Percentiles rank a stretch among this genome's conserved stretches.
These are phyloP conservation scores for Myotis brandtii DNA, from an alignment of 2,113 vertebrate genomes.

Conservation along the genomic window DNA sequence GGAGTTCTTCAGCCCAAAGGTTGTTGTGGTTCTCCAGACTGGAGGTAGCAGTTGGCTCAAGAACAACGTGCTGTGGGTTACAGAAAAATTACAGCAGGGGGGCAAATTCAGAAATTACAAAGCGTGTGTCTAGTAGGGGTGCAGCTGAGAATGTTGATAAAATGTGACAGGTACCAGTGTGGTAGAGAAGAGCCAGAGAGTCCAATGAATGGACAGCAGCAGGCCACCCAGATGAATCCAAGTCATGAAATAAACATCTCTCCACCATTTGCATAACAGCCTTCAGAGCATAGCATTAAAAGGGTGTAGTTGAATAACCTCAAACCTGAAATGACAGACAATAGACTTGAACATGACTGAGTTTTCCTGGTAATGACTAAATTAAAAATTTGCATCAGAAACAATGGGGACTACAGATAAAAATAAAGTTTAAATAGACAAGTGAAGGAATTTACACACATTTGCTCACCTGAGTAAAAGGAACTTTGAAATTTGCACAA, in stretches of 20 bases:
- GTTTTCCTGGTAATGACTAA: not conserved
- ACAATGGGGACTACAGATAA: not conserved
- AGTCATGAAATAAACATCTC: not conserved
- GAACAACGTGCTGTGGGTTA: not conserved
- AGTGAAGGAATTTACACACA: not conserved
- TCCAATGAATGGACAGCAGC: not conserved
- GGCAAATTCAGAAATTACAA: not conserved
- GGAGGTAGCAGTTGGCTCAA: not conserved
- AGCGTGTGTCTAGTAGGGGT: not conserved
- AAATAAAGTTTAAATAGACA: not conserved
- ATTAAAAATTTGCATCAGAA: not conserved
- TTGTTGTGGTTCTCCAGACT: not conserved
- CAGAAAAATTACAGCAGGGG: not conserved
- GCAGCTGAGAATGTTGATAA: not conserved
- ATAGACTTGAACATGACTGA: not conserved
- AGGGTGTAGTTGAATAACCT: not conserved
- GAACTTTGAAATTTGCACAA: not conserved
- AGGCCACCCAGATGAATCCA: not conserved
- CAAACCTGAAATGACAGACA: not conserved
- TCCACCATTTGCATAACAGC: rapidly evolving
- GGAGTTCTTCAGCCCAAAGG: not conserved
- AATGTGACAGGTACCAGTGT: not conserved
- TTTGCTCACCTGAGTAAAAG: not conserved
- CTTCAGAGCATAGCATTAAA: not conserved
- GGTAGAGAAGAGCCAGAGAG: not conserved